phyloP scores from a whole-genome alignment of 1,140 invertebrate genomes.

The Apis florea region DNA sequence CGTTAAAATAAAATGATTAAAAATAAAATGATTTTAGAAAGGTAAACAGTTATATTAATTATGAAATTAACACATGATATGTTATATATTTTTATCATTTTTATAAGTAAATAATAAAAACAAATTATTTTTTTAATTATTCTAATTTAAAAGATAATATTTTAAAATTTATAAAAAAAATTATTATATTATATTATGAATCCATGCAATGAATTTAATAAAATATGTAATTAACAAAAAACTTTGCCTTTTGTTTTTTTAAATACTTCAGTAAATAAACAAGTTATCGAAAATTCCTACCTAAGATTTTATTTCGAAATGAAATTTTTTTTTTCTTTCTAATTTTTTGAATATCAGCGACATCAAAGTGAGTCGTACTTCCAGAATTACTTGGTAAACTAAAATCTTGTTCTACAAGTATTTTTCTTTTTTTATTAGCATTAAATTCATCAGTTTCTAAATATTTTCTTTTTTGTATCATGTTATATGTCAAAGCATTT shows the following conservation, averaged over 20 bases:
- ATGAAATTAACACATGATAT: too few species aligned
- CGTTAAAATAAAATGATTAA: not conserved
- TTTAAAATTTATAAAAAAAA: too few species aligned
- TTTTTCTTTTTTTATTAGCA: not conserved
- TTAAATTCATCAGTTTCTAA: not conserved
- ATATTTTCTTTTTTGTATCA: too few species aligned
- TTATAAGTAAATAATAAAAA: too few species aligned
- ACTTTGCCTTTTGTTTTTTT: constrained; percentile 56
- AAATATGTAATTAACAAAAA: too few species aligned
- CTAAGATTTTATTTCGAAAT: constrained; percentile 65
- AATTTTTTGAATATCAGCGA: constrained; percentile 57
- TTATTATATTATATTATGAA: too few species aligned
- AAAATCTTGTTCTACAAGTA: constrained; percentile 39
- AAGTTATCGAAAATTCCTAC: constrained; percentile 60
- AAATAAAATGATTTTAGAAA: not conserved
- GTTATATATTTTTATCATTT: too few species aligned
- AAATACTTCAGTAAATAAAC: constrained; percentile 61
- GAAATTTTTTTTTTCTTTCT: constrained; percentile 48
- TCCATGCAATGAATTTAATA: too few species aligned
- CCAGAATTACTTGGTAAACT: constrained; percentile 49
- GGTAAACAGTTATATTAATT: too few species aligned
- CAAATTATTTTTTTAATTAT: not conserved
- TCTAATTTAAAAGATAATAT: too few species aligned
- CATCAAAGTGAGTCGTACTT: constrained; percentile 64
- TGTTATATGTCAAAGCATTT: constrained; percentile 37